These are phyloP conservation scores for Beris chalybata DNA, from an alignment of 2,888 invertebrate genomes.

Conservation along the genomic window DNA sequence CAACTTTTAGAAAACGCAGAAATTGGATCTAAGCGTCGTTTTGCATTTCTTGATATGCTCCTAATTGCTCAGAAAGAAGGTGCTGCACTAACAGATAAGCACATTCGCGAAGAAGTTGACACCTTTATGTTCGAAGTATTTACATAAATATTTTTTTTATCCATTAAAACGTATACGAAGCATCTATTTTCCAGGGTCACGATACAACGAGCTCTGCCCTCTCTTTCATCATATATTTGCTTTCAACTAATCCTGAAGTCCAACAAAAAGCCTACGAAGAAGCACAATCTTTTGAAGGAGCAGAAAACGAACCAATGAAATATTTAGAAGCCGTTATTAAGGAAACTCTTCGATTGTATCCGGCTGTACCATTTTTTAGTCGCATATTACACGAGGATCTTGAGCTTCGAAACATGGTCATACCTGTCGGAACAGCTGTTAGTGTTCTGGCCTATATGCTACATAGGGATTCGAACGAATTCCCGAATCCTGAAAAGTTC, in stretches of 20 bases:
- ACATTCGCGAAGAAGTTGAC: slow-evolving; percentile 62
- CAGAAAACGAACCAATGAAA: slow-evolving; percentile 54
- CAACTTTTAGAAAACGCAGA: slow-evolving; percentile 39
- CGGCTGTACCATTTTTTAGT: slow-evolving; percentile 59
- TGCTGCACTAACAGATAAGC: slow-evolving; percentile 54
- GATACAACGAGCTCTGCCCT: slow-evolving; percentile 61
- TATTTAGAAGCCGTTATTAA: slow-evolving; percentile 64
- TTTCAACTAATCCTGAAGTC: slow-evolving; percentile 58
- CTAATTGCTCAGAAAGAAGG: slow-evolving; percentile 57
- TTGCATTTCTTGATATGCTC: slow-evolving; percentile 59
- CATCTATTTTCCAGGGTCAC: slow-evolving; percentile 53
- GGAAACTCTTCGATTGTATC: slow-evolving; percentile 61
- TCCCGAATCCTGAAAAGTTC: slow-evolving; percentile 56
- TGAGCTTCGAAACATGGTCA: slow-evolving; percentile 50
- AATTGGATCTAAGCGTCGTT: slow-evolving; percentile 50
- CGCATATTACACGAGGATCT: slow-evolving; percentile 57
- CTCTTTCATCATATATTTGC: slow-evolving; percentile 58
- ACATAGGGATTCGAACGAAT: slow-evolving; percentile 57
- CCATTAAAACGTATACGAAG: neutral
- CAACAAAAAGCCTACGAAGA: slow-evolving; percentile 58
- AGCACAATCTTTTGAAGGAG: slow-evolving; percentile 50
- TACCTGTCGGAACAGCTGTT: slow-evolving; percentile 56
- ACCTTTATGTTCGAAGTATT: slow-evolving; percentile 61
- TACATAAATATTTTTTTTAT: slow-evolving; percentile 1
- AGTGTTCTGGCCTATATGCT: slow-evolving; percentile 55